These are phyloP conservation scores for Acrocephalus kingi DNA, from an alignment of 2,113 vertebrate species.

Conservation along the genomic window DNA sequence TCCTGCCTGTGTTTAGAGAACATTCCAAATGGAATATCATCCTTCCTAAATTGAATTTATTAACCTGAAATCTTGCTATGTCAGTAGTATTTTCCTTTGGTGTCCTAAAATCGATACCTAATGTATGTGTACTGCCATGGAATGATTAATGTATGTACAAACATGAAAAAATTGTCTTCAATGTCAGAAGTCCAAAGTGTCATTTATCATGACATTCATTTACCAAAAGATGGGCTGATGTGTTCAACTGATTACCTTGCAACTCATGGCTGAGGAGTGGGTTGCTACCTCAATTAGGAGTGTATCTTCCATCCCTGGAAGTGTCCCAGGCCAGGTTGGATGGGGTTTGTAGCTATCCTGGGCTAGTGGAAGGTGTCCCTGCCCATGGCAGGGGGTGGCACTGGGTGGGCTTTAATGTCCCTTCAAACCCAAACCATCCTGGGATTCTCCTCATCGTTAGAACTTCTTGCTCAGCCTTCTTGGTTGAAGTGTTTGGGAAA, in stretches of 20 bases:
- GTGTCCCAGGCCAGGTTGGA: background rate
- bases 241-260: background rate
- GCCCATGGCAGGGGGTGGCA: background rate
- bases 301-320: background rate
- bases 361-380: background rate
- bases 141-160: background rate
- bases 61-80: background rate
- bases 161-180: background rate
- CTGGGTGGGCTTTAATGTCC: background rate
- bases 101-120: background rate
- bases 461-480: background rate
- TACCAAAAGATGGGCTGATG: background rate
- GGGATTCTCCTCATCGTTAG: background rate
- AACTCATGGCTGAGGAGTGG: background rate
- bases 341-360: fast-evolving
- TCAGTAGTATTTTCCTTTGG: slow-evolving; percentile 5
- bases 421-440: background rate
- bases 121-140: background rate
- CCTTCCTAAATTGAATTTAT: slow-evolving; percentile 5
- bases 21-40: background rate
- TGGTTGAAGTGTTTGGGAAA: background rate
- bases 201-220: background rate
- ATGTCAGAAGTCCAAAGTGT: background rate
- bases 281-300: background rate
- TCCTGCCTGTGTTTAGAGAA: background rate